These are phyloP conservation scores for Eristalinus aeneus DNA, from an alignment of 2,888 invertebrate species.

Conservation along the genomic window DNA sequence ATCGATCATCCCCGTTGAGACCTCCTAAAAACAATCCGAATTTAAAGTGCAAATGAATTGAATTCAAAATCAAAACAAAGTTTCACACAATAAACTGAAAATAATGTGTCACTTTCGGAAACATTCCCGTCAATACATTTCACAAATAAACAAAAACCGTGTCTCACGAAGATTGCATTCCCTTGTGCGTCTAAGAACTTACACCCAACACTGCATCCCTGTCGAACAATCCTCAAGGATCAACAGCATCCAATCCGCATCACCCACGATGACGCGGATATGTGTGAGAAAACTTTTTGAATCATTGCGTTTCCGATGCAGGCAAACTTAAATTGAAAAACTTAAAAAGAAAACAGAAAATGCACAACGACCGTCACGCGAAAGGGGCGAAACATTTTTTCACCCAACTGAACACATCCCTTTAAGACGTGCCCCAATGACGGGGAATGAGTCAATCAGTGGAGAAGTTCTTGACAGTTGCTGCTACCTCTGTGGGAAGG, in stretches of 20 bases:
- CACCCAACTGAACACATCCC: not conserved
- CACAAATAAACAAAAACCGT: not conserved
- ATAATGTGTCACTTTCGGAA: not conserved
- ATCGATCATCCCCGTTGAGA: no score
- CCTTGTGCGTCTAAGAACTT: not conserved
- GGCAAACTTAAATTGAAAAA: constrained; percentile 17
- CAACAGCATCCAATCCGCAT: not conserved
- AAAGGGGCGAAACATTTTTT: constrained; percentile 2
- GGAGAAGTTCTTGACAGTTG: not conserved
- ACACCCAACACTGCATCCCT: not conserved
- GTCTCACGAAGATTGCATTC: not conserved
- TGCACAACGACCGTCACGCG: not conserved
- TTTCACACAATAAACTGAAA: not conserved
- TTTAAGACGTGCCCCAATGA: not conserved
- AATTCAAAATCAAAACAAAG: not conserved
- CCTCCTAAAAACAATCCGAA: no score
- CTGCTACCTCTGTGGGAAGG: constrained; percentile 1
- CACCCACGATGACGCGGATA: not conserved
- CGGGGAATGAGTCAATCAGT: not conserved
- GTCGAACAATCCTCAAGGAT: not conserved
- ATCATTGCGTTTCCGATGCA: constrained; percentile 8
- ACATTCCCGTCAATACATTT: not conserved
- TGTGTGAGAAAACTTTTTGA: constrained; percentile 14
- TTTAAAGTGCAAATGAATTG: no score
- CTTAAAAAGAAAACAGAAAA: not conserved